Evolutionary conservation across 1,140 invertebrate species (phyloP), one percentile per base, ranked within the genome.

Genomic region (Drepana arcuata): DNA sequence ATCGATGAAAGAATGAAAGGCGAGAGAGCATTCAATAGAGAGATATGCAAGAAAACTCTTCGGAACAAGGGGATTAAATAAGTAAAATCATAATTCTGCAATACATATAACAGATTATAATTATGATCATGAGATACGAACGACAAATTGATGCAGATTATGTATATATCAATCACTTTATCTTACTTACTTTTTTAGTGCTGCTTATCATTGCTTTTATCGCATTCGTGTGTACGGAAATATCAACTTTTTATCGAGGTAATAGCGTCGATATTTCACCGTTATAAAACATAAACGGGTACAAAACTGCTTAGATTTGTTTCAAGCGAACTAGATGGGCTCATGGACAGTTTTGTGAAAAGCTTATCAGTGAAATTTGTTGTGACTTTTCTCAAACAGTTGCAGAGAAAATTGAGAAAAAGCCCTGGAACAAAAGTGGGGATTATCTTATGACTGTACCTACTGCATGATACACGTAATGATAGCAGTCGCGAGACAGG

Each of bases 341-440:
- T 7, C 10, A 10, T 39, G n/a, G 11, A 23, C 21, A 23, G n/a
- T 26, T 39, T 40, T 31, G 7, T 16, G 15, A 31, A 15, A 39
- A 40, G 14, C 43, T 46, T 46, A 46, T 46, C 43, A 33, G 11
- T 7, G 13, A 11, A 27, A 16, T 14, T 0, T 16, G 4, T 28
- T 26, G 24, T 41, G 13, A 15, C 11, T 16, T 18, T 7, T 14
- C 1, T 29, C 14, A 14, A 28, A 14, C 0, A 10, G 13, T 16
- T 9, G 34, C 6, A 7, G 30, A 37, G n/a, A 40, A 41, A 48
- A 18, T 39, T 10, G 2, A 11, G 11, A 16, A 50, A 50, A 54
- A 32, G 11, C 34, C 1, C 9, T 31, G 50, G 55, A 40, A 54
- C 55, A 48, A 48, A 50, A 54, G 9, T 42, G 13, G 21, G 50